phyloP scores from a whole-genome alignment of 2,888 invertebrate genomes.

The Hedya salicella region DNA sequence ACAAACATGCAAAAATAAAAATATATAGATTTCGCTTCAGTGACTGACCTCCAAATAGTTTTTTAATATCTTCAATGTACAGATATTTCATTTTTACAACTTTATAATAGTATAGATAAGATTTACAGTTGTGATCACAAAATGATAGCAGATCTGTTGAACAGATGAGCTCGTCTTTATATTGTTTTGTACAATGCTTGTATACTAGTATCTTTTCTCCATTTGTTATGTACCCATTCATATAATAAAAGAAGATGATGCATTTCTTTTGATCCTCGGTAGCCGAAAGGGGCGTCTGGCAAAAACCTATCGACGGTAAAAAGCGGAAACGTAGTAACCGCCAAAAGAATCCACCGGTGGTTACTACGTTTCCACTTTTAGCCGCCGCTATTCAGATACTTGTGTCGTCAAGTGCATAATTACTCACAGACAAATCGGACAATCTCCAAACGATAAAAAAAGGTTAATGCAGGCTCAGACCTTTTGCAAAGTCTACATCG shows the following conservation, averaged over 20 bases:
- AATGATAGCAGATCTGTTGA: background rate
- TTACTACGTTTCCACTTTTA: too few species aligned
- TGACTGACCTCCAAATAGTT: too few species aligned
- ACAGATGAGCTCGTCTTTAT: background rate
- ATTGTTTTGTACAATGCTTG: too few species aligned
- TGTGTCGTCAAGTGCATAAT: slow-evolving; percentile 24
- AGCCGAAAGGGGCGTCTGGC: background rate
- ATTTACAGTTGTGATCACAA: too few species aligned
- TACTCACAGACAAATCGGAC: slow-evolving; percentile 33
- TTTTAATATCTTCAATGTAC: too few species aligned
- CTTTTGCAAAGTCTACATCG: slow-evolving; percentile 36
- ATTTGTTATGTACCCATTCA: background rate
- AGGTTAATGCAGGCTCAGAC: slow-evolving; percentile 32
- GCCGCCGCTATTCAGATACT: background rate
- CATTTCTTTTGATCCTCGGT: background rate
- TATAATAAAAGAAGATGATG: background rate
- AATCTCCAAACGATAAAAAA: slow-evolving; percentile 35
- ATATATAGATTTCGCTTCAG: too few species aligned
- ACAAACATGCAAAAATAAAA: background rate
- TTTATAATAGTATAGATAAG: too few species aligned
- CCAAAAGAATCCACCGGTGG: too few species aligned
- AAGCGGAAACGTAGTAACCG: too few species aligned
- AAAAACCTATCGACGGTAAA: too few species aligned
- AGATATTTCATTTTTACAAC: too few species aligned
- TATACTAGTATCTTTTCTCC: background rate